phyloP scores from a whole-genome alignment of 1,140 invertebrate genomes.

The Babylonia areolata region DNA sequence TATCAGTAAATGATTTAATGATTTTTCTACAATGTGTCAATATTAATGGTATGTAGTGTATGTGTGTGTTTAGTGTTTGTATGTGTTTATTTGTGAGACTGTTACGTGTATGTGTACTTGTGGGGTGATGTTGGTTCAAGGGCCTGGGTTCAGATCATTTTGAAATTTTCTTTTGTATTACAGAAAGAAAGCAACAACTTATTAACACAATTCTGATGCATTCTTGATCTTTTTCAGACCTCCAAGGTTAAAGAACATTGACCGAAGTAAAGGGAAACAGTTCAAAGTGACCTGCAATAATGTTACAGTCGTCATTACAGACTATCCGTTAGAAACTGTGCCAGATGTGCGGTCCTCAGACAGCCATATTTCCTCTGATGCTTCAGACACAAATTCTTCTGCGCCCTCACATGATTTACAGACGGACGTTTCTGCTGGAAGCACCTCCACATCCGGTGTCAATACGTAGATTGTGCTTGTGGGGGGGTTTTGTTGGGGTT shows the following conservation, averaged over 20 bases:
- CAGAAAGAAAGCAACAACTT: too few species aligned
- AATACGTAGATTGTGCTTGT: not conserved
- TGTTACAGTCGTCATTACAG: constrained; percentile 96
- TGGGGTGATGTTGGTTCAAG: too few species aligned
- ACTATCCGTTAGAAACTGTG: constrained; percentile 91
- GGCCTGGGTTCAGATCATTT: too few species aligned
- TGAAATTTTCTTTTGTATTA: too few species aligned
- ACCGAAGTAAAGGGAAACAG: constrained; percentile 90
- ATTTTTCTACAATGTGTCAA: too few species aligned
- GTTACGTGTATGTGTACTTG: too few species aligned
- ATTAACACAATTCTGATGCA: too few species aligned
- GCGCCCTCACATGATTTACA: constrained; percentile 37
- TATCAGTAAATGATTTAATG: too few species aligned
- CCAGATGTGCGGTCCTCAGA: constrained; percentile 56
- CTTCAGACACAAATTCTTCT: constrained; percentile 60
- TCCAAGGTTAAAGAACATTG: constrained; percentile 89
- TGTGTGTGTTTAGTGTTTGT: too few species aligned
- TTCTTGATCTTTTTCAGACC: constrained; percentile 75
- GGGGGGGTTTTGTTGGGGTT: not conserved
- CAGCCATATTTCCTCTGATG: constrained; percentile 60
- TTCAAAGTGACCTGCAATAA: constrained; percentile 97
- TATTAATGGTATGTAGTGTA: too few species aligned
- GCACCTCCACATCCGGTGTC: not conserved
- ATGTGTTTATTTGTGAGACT: constrained; percentile 18
- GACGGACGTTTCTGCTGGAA: constrained; percentile 27